phyloP scores from a whole-genome alignment of 2,888 invertebrate genomes.

The Myopa tessellatipennis region DNA sequence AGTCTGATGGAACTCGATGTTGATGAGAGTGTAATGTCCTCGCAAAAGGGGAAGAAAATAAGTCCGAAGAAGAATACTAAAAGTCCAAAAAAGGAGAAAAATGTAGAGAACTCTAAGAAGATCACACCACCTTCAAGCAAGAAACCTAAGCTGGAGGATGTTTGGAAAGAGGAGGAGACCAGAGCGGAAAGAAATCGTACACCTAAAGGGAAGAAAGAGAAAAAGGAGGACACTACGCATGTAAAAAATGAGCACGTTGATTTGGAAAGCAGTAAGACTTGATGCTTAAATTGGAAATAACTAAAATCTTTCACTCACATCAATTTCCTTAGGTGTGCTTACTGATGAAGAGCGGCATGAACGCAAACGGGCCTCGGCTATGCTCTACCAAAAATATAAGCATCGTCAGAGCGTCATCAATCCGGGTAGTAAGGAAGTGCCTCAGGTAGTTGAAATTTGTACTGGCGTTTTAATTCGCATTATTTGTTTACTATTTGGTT shows the following conservation, averaged over 20 bases:
- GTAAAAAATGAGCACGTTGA: constrained; percentile 47
- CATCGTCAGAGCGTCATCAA: constrained; percentile 84
- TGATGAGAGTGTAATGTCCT: constrained; percentile 43
- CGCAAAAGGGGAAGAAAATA: not conserved
- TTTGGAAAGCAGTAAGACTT: constrained; percentile 58
- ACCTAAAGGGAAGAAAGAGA: constrained; percentile 48
- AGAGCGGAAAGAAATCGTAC: constrained; percentile 43
- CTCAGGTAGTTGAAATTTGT: constrained; percentile 72
- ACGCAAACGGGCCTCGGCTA: constrained; percentile 74
- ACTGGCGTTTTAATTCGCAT: not conserved
- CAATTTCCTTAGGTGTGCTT: constrained; percentile 53
- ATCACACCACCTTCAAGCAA: not conserved
- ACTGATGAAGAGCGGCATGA: constrained; percentile 77
- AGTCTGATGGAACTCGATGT: constrained; percentile 59
- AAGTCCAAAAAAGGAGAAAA: constrained; percentile 3
- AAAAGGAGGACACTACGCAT: constrained; percentile 41
- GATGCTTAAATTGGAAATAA: not conserved
- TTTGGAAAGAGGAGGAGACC: constrained; percentile 26
- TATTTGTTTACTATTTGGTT: not conserved
- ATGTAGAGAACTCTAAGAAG: not conserved
- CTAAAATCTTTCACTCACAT: not conserved
- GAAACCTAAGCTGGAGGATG: constrained; percentile 32
- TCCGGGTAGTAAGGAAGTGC: constrained; percentile 85
- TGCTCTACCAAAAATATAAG: constrained; percentile 80
- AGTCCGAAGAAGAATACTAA: constrained; percentile 1